Percentiles rank a stretch among this genome's conserved stretches.
These are phyloP conservation scores for Idaea dimidiata DNA, from an alignment of 2,888 invertebrate species.

Conservation along the genomic window DNA sequence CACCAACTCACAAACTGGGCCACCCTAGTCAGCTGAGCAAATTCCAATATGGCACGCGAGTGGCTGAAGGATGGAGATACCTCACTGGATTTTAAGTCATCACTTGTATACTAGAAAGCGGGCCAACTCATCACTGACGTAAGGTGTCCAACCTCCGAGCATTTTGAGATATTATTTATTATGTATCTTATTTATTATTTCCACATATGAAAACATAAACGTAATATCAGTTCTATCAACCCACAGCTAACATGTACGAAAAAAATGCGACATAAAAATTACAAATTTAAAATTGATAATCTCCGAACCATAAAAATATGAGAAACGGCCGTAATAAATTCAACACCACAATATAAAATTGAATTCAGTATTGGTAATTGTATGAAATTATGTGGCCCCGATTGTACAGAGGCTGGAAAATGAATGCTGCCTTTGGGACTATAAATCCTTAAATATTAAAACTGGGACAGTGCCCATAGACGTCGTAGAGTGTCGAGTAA, in stretches of 20 bases:
- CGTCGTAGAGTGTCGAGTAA: slow-evolving; percentile 42
- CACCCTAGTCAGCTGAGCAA: too few relatives aligned
- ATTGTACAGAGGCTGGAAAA: slow-evolving; percentile 55
- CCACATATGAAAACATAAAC: neutral
- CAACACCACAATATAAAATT: slow-evolving; percentile 29
- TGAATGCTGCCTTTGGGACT: slow-evolving; percentile 66
- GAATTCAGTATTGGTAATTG: slow-evolving; percentile 41
- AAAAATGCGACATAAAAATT: slow-evolving; percentile 14
- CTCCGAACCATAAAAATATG: slow-evolving; percentile 22
- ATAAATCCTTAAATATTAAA: slow-evolving; percentile 74
- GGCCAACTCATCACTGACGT: too few relatives aligned
- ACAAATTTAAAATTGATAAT: slow-evolving; percentile 13
- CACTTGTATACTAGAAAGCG: too few relatives aligned
- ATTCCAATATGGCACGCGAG: too few relatives aligned
- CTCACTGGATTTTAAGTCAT: too few relatives aligned
- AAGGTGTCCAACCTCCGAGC: too few relatives aligned
- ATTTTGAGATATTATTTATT: too few relatives aligned
- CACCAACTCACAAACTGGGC: too few relatives aligned
- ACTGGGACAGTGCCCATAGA: slow-evolving; percentile 59
- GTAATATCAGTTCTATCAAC: slow-evolving; percentile 2
- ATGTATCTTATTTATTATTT: neutral
- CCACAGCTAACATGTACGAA: neutral
- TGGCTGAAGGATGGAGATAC: too few relatives aligned
- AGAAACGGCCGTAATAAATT: slow-evolving; percentile 25
- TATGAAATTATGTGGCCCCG: slow-evolving; percentile 42